phyloP scores from a whole-genome alignment of 1,140 invertebrate genomes.

The Ctenoplectra terminalis region DNA sequence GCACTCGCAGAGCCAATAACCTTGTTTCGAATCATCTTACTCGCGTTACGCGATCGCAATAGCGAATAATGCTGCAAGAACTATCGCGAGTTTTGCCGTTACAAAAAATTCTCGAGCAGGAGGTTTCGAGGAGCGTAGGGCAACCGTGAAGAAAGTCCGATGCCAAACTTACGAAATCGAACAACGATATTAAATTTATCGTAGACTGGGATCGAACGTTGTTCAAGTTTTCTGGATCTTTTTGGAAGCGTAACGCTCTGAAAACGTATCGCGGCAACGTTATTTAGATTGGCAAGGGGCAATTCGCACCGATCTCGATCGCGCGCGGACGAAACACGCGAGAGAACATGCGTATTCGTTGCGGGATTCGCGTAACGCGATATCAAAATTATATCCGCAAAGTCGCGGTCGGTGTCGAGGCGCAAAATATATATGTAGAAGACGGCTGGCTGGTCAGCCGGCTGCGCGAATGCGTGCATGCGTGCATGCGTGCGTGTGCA shows the following conservation, averaged over 20 bases:
- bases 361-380: conserved; percentile 64
- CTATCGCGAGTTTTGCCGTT: neutral
- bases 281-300: neutral
- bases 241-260: too few relatives aligned
- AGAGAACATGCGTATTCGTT: conserved; percentile 43
- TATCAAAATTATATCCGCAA: conserved; percentile 61
- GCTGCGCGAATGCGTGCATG: neutral
- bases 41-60: conserved; percentile 69
- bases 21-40: conserved; percentile 78
- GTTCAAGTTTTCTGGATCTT: too few relatives aligned
- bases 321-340: neutral
- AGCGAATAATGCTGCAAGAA: conserved; percentile 59
- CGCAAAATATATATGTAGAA: conserved; percentile 48
- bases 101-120: too few relatives aligned
- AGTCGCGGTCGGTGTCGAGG: conserved; percentile 57
- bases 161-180: neutral
- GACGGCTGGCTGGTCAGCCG: conserved; percentile 2
- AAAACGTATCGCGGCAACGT: too few relatives aligned
- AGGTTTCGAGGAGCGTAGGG: too few relatives aligned
- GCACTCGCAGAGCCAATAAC: conserved; percentile 73
- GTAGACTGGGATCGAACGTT: too few relatives aligned
- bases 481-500: neutral
- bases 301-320: conserved; percentile 13
- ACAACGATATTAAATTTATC: too few relatives aligned
- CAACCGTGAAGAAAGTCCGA: too few relatives aligned